Conservation (phyloP, 2,888 invertebrate genomes). For the Cremastinae sp. region DNA sequence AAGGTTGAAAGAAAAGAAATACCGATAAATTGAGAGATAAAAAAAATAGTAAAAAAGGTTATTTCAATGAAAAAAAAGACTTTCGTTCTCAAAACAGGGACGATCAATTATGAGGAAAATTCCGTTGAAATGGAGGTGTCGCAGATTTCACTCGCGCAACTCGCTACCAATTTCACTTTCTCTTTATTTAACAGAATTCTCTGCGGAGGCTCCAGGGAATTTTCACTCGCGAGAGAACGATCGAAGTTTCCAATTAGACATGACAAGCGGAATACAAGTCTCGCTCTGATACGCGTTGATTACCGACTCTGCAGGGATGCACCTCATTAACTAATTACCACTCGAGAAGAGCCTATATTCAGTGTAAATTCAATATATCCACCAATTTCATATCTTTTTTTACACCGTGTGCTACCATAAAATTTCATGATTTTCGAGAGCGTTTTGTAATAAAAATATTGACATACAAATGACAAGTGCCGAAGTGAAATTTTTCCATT, state of each 20-base stretch:
- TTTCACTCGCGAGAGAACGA: conserved; percentile 30
- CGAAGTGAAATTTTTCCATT: no score
- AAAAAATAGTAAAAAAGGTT: no score
- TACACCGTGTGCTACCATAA: no score
- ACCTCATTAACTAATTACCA: conserved; percentile 64
- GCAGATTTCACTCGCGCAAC: conserved; percentile 25
- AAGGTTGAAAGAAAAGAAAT: no score
- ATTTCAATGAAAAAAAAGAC: not conserved
- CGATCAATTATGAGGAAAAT: conserved; percentile 2
- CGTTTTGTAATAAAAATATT: not conserved
- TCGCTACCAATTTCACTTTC: conserved; percentile 34
- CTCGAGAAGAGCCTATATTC: conserved; percentile 43
- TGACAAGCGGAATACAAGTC: conserved; percentile 58
- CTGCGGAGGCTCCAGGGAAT: conserved; percentile 11
- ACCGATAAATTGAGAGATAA: no score
- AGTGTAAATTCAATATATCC: conserved; percentile 12
- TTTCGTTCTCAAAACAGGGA: no score
- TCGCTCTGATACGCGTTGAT: conserved; percentile 48
- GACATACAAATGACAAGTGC: not conserved
- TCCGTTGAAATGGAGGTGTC: not conserved
- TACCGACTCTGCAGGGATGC: conserved; percentile 56
- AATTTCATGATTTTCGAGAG: no score
- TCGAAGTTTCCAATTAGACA: conserved; percentile 62
- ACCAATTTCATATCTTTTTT: no score
- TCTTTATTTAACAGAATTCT: conserved; percentile 30